phyloP scores from a whole-genome alignment of 2,797 vertebrate genomes.

The Notamacropus eugenii region DNA sequence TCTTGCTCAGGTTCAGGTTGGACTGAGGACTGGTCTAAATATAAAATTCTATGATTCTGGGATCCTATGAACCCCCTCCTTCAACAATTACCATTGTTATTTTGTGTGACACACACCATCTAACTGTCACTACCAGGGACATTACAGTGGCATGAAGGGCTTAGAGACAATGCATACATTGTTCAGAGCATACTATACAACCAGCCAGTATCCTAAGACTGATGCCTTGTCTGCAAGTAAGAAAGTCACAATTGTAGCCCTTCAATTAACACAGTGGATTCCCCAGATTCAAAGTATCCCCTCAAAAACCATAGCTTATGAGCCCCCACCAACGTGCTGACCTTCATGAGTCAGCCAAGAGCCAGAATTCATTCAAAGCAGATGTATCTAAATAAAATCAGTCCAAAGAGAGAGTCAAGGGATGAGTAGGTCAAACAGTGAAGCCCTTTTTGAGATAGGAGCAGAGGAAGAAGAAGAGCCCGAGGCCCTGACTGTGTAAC shows the following conservation, averaged over 20 bases:
- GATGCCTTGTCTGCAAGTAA: neutral
- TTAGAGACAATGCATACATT: neutral
- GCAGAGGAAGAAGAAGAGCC: too few species aligned
- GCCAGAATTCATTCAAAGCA: too few species aligned
- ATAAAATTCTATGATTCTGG: neutral
- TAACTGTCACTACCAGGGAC: neutral
- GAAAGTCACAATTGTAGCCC: neutral
- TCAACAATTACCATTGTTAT: neutral
- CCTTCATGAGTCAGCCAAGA: too few species aligned
- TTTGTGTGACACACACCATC: neutral
- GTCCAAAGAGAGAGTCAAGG: too few species aligned
- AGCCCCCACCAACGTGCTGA: too few species aligned
- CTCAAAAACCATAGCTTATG: too few species aligned
- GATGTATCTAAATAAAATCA: too few species aligned
- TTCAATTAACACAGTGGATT: neutral
- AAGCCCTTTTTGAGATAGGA: too few species aligned
- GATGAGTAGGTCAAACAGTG: too few species aligned
- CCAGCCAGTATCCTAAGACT: neutral
- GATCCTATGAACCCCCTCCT: neutral
- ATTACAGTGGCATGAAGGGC: neutral
- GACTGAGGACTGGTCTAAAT: neutral
- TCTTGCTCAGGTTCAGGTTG: neutral
- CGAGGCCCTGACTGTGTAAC: neutral
- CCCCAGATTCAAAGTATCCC: too few species aligned
- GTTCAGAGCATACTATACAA: neutral